Evolutionary conservation across 2,888 invertebrate genomes (phyloP).

Genomic region (Belgica antarctica): DNA sequence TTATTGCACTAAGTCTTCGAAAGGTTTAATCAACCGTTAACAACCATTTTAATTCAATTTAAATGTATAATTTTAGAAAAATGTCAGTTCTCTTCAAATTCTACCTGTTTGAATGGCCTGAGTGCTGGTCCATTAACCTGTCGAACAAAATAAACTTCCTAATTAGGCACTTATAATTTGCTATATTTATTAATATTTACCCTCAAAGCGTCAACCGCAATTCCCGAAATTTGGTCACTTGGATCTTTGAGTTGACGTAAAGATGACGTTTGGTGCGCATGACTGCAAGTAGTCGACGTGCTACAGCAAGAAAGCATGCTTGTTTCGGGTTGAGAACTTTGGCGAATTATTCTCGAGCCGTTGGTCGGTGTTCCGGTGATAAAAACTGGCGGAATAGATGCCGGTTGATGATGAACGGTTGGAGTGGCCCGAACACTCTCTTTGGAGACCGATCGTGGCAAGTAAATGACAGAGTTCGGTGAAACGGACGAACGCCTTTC

Average conservation of each 20-base stretch:
- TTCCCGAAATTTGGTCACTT: conserved; percentile 86
- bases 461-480: conserved; percentile 70
- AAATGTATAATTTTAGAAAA: neutral
- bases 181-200: conserved; percentile 59
- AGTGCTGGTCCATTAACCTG: conserved; percentile 33
- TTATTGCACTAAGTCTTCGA: too few relatives aligned
- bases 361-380: conserved; percentile 66
- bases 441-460: conserved; percentile 80
- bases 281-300: conserved; percentile 64
- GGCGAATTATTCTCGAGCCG: conserved; percentile 77
- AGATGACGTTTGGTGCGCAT: conserved; percentile 69
- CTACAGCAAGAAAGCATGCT: conserved; percentile 59
- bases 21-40: too few relatives aligned
- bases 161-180: neutral
- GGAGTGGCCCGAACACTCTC: conserved; percentile 62
- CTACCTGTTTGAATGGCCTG: conserved; percentile 28
- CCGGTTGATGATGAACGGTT: conserved; percentile 58
- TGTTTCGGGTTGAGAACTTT: conserved; percentile 83
- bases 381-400: conserved; percentile 68
- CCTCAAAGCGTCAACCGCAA: conserved; percentile 91
- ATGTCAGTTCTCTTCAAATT: too few relatives aligned
- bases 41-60: neutral
- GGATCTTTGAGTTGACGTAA: conserved; percentile 76
- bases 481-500: conserved; percentile 80
- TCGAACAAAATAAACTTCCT: neutral